Evolutionary conservation across 2,113 vertebrate genomes (phyloP).

Genomic region (Egretta garzetta): DNA sequence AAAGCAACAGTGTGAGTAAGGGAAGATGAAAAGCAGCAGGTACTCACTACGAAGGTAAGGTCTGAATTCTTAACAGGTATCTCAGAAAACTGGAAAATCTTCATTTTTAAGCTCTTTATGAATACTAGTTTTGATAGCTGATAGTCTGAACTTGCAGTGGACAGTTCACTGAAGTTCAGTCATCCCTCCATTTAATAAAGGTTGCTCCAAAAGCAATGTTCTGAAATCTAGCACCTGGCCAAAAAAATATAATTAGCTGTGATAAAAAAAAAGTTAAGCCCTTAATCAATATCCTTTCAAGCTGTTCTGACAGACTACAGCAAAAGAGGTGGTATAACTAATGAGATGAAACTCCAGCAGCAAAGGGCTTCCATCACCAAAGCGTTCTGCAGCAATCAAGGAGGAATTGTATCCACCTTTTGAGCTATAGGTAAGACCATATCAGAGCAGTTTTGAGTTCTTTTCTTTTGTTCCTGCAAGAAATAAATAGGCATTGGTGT

Average conservation of each 20-base stretch:
- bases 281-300: conserved; percentile 60
- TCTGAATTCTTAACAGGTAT: background rate
- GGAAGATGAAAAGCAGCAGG: background rate
- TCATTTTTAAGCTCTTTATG: background rate
- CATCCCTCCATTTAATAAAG: background rate
- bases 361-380: background rate
- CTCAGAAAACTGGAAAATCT: background rate
- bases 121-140: background rate
- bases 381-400: background rate
- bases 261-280: conserved; percentile 35
- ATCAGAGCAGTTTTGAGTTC: background rate
- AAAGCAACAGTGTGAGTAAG: background rate
- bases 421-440: background rate
- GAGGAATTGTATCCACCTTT: background rate
- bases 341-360: conserved; percentile 6
- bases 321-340: conserved; percentile 9
- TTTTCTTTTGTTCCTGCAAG: background rate
- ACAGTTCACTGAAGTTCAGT: background rate
- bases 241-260: conserved; percentile 49
- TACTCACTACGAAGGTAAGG: background rate
- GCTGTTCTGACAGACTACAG: conserved; percentile 7
- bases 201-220: background rate
- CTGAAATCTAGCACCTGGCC: background rate
- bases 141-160: background rate
- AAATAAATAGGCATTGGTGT: background rate